A percentile compares a stretch with the other conserved stretches of the same genome.
These are phyloP conservation scores for Heteromyza rotundicornis DNA, from an alignment of 2,888 invertebrate species.

Conservation along the genomic window DNA sequence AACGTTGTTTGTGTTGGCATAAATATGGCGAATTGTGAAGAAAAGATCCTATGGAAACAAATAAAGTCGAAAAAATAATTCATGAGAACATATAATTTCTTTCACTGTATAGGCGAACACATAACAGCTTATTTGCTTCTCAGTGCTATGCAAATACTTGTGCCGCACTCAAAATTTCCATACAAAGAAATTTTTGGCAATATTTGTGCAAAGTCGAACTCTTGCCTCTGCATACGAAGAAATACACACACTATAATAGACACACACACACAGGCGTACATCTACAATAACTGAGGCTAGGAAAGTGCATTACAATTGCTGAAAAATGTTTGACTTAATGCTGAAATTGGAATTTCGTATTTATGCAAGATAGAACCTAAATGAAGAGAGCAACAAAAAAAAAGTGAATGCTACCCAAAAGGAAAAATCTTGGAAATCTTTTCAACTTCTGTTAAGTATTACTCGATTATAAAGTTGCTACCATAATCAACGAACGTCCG, in stretches of 20 bases:
- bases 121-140: neutral
- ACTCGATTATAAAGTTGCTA: neutral
- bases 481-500: too few species aligned
- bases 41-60: too few species aligned
- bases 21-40: too few species aligned
- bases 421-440: too few species aligned
- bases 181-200: conserved; percentile 8
- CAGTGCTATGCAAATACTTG: neutral
- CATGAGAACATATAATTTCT: too few species aligned
- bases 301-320: neutral
- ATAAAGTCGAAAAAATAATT: too few species aligned
- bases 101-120: neutral
- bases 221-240: conserved; percentile 3
- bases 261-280: neutral
- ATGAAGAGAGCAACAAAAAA: too few species aligned
- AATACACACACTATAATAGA: neutral
- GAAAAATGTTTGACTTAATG: neutral
- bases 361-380: neutral
- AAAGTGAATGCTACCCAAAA: too few species aligned
- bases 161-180: neutral
- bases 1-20: too few species aligned
- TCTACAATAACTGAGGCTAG: neutral
- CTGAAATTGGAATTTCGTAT: neutral
- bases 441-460: too few species aligned
- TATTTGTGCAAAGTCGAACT: conserved; percentile 14